Conservation (phyloP, 2,113 vertebrate species). For the Hemiscyllium ocellatum region DNA sequence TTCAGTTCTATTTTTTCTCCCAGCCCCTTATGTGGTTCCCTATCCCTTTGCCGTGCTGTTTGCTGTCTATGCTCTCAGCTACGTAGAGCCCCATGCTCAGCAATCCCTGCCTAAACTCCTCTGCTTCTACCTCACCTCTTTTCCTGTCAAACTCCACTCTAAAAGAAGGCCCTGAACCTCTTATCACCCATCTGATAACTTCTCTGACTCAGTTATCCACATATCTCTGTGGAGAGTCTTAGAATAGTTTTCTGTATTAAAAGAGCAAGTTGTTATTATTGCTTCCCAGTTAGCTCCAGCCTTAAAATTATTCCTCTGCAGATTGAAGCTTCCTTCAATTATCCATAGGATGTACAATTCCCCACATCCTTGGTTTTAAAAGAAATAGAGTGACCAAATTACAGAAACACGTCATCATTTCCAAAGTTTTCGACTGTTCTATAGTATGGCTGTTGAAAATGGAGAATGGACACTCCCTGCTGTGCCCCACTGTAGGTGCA, state of each 20-base stretch:
- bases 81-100: background rate
- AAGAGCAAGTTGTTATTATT: background rate
- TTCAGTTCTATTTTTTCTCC: background rate
- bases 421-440: background rate
- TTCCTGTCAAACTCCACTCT: background rate
- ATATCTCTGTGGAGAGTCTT: background rate
- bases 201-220: background rate
- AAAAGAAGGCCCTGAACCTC: background rate
- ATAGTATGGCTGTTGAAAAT: background rate
- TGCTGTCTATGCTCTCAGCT: background rate
- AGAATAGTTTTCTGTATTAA: background rate
- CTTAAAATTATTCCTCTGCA: background rate
- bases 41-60: background rate
- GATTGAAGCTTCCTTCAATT: background rate
- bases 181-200: background rate
- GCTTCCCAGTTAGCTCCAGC: background rate
- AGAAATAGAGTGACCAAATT: background rate
- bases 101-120: background rate
- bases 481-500: background rate
- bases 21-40: background rate
- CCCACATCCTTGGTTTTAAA: background rate
- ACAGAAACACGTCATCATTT: background rate
- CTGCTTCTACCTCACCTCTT: background rate
- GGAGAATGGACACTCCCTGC: background rate
- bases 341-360: background rate